phyloP scores from a whole-genome alignment of 1,140 invertebrate species.

The Saxidomus purpurata region DNA sequence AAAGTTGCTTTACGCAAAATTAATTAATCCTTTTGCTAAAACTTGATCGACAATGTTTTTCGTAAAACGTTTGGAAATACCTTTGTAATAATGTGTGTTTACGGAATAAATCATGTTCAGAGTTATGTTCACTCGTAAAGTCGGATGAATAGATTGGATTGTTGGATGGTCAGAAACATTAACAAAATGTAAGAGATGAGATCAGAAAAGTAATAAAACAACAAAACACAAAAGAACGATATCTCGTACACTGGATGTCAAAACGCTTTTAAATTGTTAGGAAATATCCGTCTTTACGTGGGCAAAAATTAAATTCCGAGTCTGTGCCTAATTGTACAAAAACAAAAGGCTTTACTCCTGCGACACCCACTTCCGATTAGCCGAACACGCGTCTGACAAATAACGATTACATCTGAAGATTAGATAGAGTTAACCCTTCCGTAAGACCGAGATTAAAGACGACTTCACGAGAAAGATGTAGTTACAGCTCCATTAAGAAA shows the following conservation, averaged over 20 bases:
- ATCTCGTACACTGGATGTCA: not conserved
- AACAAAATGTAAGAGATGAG: no score
- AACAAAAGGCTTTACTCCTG: slow-evolving; percentile 6
- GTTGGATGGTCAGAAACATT: no score
- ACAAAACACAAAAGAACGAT: not conserved
- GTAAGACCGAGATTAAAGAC: slow-evolving; percentile 43
- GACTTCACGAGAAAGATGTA: slow-evolving; percentile 43
- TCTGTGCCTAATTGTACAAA: not conserved
- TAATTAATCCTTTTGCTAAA: no score
- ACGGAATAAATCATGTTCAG: no score
- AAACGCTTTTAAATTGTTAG: slow-evolving; percentile 25
- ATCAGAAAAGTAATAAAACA: no score
- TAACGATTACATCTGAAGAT: slow-evolving; percentile 42
- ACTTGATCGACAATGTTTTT: no score
- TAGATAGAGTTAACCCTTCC: slow-evolving; percentile 40
- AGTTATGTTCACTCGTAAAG: no score
- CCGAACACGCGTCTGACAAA: slow-evolving; percentile 31
- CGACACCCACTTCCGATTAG: slow-evolving; percentile 36
- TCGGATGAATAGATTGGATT: no score
- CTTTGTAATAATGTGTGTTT: no score
- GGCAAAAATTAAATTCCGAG: not conserved
- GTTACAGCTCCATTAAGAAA: slow-evolving; percentile 54
- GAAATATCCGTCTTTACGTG: not conserved
- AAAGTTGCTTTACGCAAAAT: no score
- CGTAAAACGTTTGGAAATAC: no score